A percentile compares a stretch with the other conserved stretches of the same genome.
These are phyloP conservation scores for Siderastrea radians DNA, from an alignment of 92 coral and sea anemone species.

Conservation along the genomic window DNA sequence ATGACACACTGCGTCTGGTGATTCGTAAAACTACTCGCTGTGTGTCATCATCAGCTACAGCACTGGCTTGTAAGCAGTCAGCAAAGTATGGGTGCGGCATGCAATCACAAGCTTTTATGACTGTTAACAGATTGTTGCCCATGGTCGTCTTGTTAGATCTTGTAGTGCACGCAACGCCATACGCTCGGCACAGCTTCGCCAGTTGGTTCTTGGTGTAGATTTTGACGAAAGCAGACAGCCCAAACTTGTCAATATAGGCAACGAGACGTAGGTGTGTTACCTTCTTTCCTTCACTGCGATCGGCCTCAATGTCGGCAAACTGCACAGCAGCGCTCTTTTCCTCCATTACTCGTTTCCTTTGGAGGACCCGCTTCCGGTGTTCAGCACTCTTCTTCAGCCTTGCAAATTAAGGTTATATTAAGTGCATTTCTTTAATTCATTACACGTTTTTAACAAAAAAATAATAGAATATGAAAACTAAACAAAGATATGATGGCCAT, in stretches of 20 bases:
- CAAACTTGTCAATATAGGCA: conserved; percentile 43
- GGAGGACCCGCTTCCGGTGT: conserved; percentile 71
- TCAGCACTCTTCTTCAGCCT: conserved; percentile 74
- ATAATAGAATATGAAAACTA: no score
- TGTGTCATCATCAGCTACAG: conserved; percentile 1
- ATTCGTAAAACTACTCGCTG: conserved; percentile 17
- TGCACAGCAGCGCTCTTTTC: conserved; percentile 40
- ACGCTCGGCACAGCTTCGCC: conserved; percentile 61
- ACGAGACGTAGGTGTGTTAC: conserved; percentile 39
- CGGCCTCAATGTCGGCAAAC: conserved; percentile 42
- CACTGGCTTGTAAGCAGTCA: conserved; percentile 29
- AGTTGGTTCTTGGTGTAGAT: conserved; percentile 54
- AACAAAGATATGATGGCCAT: no score
- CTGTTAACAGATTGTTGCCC: conserved; percentile 50
- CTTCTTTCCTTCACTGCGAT: conserved; percentile 35
- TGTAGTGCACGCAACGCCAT: conserved; percentile 31
- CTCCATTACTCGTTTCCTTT: conserved; percentile 43
- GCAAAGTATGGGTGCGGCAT: conserved; percentile 31
- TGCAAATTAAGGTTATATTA: no score
- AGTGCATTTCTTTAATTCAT: no score
- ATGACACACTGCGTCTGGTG: no score
- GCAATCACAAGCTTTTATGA: conserved; percentile 19
- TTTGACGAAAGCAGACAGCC: conserved; percentile 32
- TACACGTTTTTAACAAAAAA: no score
- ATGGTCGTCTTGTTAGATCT: conserved; percentile 59